Evolutionary conservation across 2,113 vertebrate genomes (phyloP).

Genomic region (Montifringilla adamsi): DNA sequence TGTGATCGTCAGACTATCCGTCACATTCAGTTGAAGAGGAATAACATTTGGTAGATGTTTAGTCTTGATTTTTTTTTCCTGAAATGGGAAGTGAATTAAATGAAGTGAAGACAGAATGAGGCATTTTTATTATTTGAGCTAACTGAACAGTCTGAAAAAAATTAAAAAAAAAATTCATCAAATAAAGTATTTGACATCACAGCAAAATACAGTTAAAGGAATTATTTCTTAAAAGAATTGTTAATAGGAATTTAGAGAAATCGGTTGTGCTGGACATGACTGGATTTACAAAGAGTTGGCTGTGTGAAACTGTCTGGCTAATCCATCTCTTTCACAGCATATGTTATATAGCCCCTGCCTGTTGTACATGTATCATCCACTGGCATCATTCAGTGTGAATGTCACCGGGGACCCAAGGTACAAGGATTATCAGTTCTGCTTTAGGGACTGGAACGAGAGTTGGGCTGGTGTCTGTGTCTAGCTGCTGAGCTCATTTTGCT

Average conservation of each 20-base stretch:
- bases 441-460: neutral
- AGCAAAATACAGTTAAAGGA: neutral
- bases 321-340: neutral
- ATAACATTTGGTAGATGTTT: slow-evolving; percentile 60
- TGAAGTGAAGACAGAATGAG: slow-evolving; percentile 28
- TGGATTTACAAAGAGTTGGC: neutral
- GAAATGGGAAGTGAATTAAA: slow-evolving; percentile 48
- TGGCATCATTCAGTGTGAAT: neutral
- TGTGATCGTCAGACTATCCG: slow-evolving; percentile 30
- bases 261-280: neutral
- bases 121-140: slow-evolving; percentile 38
- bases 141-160: slow-evolving; percentile 23
- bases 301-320: neutral
- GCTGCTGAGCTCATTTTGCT: neutral
- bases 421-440: neutral
- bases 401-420: neutral
- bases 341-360: neutral
- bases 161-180: neutral
- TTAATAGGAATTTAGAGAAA: neutral
- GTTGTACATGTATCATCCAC: neutral
- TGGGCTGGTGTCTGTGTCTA: neutral
- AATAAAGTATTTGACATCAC: slow-evolving; percentile 28
- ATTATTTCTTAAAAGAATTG: neutral
- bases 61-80: slow-evolving; percentile 37
- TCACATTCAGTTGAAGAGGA: slow-evolving; percentile 48